Percentiles rank a stretch among this genome's conserved stretches.
phyloP scores from a whole-genome alignment of 1,140 invertebrate species.

The Drosophila nikananu region DNA sequence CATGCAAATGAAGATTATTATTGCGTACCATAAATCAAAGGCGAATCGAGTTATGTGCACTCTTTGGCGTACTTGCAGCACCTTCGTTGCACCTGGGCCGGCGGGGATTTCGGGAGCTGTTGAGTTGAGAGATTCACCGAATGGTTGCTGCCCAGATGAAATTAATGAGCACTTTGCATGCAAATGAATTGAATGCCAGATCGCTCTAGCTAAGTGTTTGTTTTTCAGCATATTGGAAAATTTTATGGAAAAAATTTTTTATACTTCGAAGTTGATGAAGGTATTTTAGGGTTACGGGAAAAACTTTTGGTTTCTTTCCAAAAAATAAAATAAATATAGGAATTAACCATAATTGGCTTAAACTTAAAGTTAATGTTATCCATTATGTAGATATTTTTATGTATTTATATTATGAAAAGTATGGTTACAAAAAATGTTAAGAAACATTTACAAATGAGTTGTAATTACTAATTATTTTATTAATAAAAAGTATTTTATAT shows the following conservation, averaged over 20 bases:
- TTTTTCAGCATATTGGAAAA: slow-evolving; percentile 3
- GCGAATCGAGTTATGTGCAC: slow-evolving; percentile 74
- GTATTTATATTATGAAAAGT: not conserved
- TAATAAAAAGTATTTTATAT: too few relatives aligned
- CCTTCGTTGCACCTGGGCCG: slow-evolving; percentile 47
- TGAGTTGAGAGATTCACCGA: slow-evolving; percentile 2
- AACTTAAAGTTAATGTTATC: too few relatives aligned
- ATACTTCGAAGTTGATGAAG: not conserved
- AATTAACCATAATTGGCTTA: not conserved
- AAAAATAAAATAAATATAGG: too few relatives aligned
- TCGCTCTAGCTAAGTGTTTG: slow-evolving; percentile 7
- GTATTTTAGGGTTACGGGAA: not conserved
- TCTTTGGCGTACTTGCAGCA: slow-evolving; percentile 61
- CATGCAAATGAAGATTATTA: slow-evolving; percentile 80
- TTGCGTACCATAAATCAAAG: slow-evolving; percentile 79
- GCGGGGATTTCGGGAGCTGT: not conserved
- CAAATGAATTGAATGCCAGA: slow-evolving; percentile 51
- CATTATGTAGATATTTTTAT: not conserved
- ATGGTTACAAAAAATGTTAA: not conserved
- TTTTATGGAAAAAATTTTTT: slow-evolving; percentile 1
- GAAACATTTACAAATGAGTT: not conserved
- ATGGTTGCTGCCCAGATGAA: slow-evolving; percentile 35
- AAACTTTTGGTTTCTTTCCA: not conserved
- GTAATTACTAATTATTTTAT: too few relatives aligned
- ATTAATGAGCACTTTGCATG: slow-evolving; percentile 74